phyloP scores from a whole-genome alignment of 2,113 vertebrate genomes.

The Pontoporia blainvillei region DNA sequence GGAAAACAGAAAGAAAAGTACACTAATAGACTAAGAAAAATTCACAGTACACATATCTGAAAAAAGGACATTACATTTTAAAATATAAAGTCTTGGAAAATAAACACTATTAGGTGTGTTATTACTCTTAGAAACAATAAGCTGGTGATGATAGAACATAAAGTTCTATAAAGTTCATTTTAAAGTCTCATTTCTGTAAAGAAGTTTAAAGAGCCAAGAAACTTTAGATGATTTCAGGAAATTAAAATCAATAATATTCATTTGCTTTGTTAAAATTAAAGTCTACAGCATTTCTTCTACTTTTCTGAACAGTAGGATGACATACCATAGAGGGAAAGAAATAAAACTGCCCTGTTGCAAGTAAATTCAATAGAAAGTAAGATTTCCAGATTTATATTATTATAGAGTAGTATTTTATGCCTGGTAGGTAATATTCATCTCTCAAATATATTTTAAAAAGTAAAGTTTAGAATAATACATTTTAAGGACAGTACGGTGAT shows the following conservation, averaged over 20 bases:
- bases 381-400: not conserved
- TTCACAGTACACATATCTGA: not conserved
- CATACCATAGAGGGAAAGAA: not conserved
- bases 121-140: not conserved
- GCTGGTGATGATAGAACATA: not conserved
- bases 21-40: not conserved
- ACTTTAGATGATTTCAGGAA: not conserved
- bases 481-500: not conserved
- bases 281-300: not conserved
- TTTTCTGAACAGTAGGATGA: not conserved
- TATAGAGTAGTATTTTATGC: not conserved
- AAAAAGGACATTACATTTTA: not conserved
- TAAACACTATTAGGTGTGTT: not conserved
- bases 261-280: not conserved
- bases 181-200: not conserved
- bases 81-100: not conserved
- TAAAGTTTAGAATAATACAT: not conserved
- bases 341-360: not conserved
- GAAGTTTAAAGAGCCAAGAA: not conserved
- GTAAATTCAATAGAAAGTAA: not conserved
- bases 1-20: not conserved
- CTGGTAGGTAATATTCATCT: not conserved
- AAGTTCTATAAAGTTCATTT: not conserved
- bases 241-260: not conserved
- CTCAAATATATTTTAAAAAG: not conserved